Evolutionary conservation across 2,113 vertebrate species (phyloP), one percentile per base, ranked within the genome.

Genomic region (Telmatochromis brichardi): DNA sequence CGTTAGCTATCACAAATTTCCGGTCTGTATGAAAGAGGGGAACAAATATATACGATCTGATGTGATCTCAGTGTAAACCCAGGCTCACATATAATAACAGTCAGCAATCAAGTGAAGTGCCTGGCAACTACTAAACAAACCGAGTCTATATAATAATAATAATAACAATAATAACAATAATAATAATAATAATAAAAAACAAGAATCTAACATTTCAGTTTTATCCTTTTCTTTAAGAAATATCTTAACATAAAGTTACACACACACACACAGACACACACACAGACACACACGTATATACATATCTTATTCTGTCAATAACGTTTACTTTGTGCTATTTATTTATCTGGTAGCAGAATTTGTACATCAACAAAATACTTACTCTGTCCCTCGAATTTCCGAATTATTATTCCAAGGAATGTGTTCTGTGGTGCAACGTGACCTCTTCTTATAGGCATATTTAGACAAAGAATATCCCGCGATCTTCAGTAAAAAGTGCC

Each of bases 321-420:
- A 21, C 21, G 21, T 21, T 21, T 21, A 21, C 21, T 21, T 21
- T 21, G 21, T 21, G 21, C 21, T 21, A 21, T 21, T 21, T 21
- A 2, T 21, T 21, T 21, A 21, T 21, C 21, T 21, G 21, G 21
- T 21, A 21, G 21, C 21, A 21, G 21, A 21, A 21, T 21, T 21
- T 21, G 21, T 21, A 21, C 21, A 21, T 21, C 21, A 21, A 21
- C 21, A 21, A 21, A 81, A 91, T 97, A 99, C 99, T 99, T 96
- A 99, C 98, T 99, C 96, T 99, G 98, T 93, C 98, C 98, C 97
- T 99, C 99, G 96, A 99, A 99, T 99, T 99, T 99, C 93, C 98
- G 97, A 94, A 99, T 99, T 93, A 99, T 99, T 94, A 98, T 97
- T 95, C 98, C 99, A 94, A 99, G 94, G 95, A 99, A 99, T 31